Evolutionary conservation across 2,113 vertebrate genomes (phyloP), one percentile per base, ranked within the genome.

Genomic region (Prunella fulvescens): DNA sequence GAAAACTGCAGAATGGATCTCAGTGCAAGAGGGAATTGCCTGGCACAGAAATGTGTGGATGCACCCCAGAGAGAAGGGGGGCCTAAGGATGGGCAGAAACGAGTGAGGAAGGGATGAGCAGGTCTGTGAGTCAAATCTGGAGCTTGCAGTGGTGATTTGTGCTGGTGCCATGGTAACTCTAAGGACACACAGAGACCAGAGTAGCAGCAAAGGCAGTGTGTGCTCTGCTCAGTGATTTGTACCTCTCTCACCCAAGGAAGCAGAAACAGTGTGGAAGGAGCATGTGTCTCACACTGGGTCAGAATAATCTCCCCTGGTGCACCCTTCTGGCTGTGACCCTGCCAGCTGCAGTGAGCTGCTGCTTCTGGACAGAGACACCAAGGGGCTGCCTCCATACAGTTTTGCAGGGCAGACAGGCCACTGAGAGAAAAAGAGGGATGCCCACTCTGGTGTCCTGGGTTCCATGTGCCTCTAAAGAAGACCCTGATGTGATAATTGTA

Each of bases 211-310:
- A 90, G 39, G 48, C 23, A 69, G 29, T 3, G 15, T 57, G 86
- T 44, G 3, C 70, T 60, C 66, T 81, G 65, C 10, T 72, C 42
- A 33, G 0, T 22, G 44, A 28, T 35, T 19, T 22, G 62, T 22
- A 37, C 39, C 33, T 86, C 76, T 26, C 66, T 44, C 4, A 35
- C 26, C 66, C 71, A 11, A 18, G 31, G 42, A 80, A 42, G 79
- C 25, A 86, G 54, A 31, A 0, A 1, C 40, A 53, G 64, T 0
- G 3, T 1, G 8, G 72, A 51, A 48, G 67, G 71, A 13, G 58
- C 0, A 0, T 33, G n/a, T 45, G 67, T 62, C 19, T 47, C 0
- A 0, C 26, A 6, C 13, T 20, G 45, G 65, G 79, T 62, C 76
- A 54, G 67, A 5, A 24, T 26, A 15, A 44, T 50, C 29, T 11